A percentile compares a stretch with the other conserved stretches of the same genome.
Evolutionary conservation across 2,797 vertebrate species (phyloP).

Genomic region (Labeo calbasu): DNA sequence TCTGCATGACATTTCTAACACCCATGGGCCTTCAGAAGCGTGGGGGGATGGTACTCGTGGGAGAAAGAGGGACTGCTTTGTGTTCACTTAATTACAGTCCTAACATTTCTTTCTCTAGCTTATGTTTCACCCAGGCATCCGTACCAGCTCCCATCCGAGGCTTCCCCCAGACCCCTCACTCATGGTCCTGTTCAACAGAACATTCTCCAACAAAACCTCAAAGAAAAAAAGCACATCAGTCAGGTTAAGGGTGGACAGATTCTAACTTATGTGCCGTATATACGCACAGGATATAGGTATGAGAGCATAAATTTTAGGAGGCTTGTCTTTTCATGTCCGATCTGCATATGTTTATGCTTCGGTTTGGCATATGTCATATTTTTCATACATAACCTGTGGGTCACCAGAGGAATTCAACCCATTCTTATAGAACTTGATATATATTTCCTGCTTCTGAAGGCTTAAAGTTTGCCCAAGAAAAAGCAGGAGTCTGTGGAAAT

Average conservation of each 20-base stretch:
- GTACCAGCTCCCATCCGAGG: slow-evolving; percentile 30
- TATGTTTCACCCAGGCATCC: slow-evolving; percentile 52
- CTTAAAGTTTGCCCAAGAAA: slow-evolving; percentile 49
- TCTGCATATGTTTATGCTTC: slow-evolving; percentile 53
- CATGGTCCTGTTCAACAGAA: slow-evolving; percentile 21
- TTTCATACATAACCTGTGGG: slow-evolving; percentile 42
- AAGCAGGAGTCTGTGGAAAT: slow-evolving; percentile 49
- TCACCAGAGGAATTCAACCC: slow-evolving; percentile 43
- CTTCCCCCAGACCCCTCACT: background rate
- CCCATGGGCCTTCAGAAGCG: slow-evolving; percentile 12
- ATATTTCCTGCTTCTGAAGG: slow-evolving; percentile 57
- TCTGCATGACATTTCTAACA: slow-evolving; percentile 52
- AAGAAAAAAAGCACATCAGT: slow-evolving; percentile 45
- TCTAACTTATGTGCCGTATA: slow-evolving; percentile 29
- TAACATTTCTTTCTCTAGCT: slow-evolving; percentile 59
- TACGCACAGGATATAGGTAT: slow-evolving; percentile 43
- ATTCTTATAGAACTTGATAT: slow-evolving; percentile 50
- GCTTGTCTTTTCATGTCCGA: slow-evolving; percentile 49
- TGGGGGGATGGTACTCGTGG: slow-evolving; percentile 13
- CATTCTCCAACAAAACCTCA: slow-evolving; percentile 48
- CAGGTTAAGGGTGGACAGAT: slow-evolving; percentile 40
- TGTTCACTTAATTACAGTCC: slow-evolving; percentile 64
- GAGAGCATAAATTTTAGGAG: slow-evolving; percentile 30
- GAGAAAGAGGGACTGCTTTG: slow-evolving; percentile 57
- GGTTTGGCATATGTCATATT: slow-evolving; percentile 28